These are phyloP conservation scores for Campoletis raptor DNA, from an alignment of 2,888 invertebrate genomes.

Conservation along the genomic window DNA sequence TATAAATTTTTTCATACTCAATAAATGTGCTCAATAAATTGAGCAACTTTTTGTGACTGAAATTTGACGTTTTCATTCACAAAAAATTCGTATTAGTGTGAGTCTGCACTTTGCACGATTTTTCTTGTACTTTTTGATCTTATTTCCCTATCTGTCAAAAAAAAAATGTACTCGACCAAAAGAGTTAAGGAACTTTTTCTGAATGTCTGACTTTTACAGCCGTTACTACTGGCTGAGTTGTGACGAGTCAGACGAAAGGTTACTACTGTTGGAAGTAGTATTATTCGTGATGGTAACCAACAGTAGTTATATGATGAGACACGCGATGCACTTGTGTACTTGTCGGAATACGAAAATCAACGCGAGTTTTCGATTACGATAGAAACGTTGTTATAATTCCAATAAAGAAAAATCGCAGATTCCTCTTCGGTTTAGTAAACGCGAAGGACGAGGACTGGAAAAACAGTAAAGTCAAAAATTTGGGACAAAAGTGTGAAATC, in stretches of 20 bases:
- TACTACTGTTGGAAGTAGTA: slow-evolving; percentile 16
- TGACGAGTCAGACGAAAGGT: slow-evolving; percentile 11
- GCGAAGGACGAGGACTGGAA: neutral
- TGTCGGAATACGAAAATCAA: slow-evolving; percentile 13
- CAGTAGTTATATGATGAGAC: slow-evolving; percentile 27
- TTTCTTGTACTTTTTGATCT: slow-evolving; percentile 13
- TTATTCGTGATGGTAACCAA: neutral
- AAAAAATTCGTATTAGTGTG: neutral
- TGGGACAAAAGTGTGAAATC: neutral
- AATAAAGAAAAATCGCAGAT: neutral
- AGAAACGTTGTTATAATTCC: slow-evolving; percentile 2
- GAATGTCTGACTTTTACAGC: slow-evolving; percentile 28
- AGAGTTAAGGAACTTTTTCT: slow-evolving; percentile 16
- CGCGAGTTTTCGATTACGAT: neutral
- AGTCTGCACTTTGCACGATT: slow-evolving; percentile 42
- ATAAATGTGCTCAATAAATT: neutral
- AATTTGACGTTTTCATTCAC: neutral
- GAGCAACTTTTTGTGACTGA: neutral
- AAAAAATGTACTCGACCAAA: slow-evolving; percentile 15
- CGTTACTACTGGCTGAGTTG: slow-evolving; percentile 34
- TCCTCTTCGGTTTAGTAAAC: neutral
- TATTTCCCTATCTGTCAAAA: slow-evolving; percentile 12
- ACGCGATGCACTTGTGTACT: slow-evolving; percentile 49
- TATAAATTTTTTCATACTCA: neutral
- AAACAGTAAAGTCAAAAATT: neutral